Evolutionary conservation across 2,888 invertebrate genomes (phyloP).

Genomic region (Entomobrya proxima): DNA sequence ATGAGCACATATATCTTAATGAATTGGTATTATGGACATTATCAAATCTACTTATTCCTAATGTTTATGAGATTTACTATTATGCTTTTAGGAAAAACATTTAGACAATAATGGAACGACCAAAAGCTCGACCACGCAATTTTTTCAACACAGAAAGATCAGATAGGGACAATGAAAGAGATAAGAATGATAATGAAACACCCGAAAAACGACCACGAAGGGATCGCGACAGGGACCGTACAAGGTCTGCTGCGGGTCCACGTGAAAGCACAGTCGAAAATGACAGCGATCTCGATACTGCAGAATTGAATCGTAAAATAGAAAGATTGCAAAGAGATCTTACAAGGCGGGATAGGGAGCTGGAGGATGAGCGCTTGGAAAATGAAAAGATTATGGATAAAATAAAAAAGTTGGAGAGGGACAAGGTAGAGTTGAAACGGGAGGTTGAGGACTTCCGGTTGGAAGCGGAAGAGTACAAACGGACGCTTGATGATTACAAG

Average conservation of each 20-base stretch:
- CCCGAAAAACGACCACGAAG: constrained; percentile 52
- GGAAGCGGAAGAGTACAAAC: constrained; percentile 77
- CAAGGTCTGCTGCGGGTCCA: neutral
- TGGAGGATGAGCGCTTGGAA: constrained; percentile 73
- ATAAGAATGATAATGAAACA: constrained; percentile 48
- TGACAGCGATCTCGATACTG: constrained; percentile 66
- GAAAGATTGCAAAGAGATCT: constrained; percentile 73
- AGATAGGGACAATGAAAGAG: constrained; percentile 3
- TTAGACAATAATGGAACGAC: constrained; percentile 56
- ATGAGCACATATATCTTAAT: too few species aligned
- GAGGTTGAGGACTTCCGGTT: constrained; percentile 79
- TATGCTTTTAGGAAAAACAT: neutral
- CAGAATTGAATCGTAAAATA: constrained; percentile 71
- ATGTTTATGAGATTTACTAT: neutral
- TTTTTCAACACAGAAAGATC: constrained; percentile 29
- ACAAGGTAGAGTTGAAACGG: constrained; percentile 78
- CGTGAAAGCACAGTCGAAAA: constrained; percentile 63
- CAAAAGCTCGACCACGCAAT: constrained; percentile 62
- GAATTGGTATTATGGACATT: too few species aligned
- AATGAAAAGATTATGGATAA: constrained; percentile 71
- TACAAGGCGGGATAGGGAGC: constrained; percentile 72
- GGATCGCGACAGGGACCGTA: constrained; percentile 51
- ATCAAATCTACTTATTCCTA: too few species aligned
- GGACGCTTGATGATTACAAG: constrained; percentile 76
- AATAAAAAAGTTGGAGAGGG: constrained; percentile 78